Evolutionary conservation across 2,888 invertebrate genomes (phyloP).

Genomic region (Agrotis exclamationis): DNA sequence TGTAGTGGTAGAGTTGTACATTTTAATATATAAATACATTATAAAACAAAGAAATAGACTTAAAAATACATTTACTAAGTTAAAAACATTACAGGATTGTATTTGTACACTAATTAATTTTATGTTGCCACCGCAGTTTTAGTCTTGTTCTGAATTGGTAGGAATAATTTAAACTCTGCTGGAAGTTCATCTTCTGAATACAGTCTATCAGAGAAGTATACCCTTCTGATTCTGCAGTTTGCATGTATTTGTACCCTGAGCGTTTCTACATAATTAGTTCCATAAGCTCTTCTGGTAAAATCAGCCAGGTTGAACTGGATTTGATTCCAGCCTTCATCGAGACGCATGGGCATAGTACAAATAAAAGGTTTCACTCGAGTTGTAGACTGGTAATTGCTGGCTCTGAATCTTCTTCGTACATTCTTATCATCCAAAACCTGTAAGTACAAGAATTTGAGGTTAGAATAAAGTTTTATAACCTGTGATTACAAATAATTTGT

Average conservation of each 20-base stretch:
- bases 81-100: constrained; percentile 64
- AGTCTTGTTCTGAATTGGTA: constrained; percentile 96
- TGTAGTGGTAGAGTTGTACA: constrained; percentile 68
- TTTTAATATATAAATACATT: constrained; percentile 51
- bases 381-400: constrained; percentile 98
- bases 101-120: constrained; percentile 65
- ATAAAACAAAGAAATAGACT: constrained; percentile 78
- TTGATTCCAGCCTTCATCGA: constrained; percentile 98
- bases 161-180: constrained; percentile 98
- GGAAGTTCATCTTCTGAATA: constrained; percentile 99
- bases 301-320: constrained; percentile 99
- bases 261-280: constrained; percentile 98
- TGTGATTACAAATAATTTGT: constrained; percentile 11
- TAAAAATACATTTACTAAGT: constrained; percentile 82
- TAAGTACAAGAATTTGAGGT: constrained; percentile 66
- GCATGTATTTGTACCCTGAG: constrained; percentile 98
- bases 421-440: constrained; percentile 99
- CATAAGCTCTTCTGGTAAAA: constrained; percentile 98
- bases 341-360: constrained; percentile 98
- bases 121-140: constrained; percentile 89
- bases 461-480: constrained; percentile 57
- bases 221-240: constrained; percentile 97
- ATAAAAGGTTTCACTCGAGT: constrained; percentile 99
- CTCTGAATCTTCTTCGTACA: constrained; percentile 96
- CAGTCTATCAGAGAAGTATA: constrained; percentile 97